These are phyloP conservation scores for Bombylius discolor DNA, from an alignment of 2,888 invertebrate genomes.

Conservation along the genomic window DNA sequence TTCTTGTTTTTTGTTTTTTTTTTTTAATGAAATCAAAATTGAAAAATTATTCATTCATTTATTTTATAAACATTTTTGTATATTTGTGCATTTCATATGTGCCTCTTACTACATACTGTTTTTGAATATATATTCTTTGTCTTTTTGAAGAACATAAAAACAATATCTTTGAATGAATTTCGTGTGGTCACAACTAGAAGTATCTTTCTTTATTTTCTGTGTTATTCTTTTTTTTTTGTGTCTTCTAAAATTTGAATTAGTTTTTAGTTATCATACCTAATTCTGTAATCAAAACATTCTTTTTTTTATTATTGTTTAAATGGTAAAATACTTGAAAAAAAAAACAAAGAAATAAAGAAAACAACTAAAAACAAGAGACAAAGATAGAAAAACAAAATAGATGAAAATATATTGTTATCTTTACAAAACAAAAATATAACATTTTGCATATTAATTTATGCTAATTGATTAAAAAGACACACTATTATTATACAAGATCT, in stretches of 20 bases:
- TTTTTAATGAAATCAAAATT: neutral
- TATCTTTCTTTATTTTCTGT: no score
- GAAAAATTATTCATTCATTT: neutral
- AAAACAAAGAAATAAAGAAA: no score
- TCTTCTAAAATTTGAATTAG: constrained; percentile 4
- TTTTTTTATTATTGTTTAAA: neutral
- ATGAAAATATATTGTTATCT: no score
- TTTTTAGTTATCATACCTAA: neutral
- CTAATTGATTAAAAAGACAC: constrained; percentile 13
- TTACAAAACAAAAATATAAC: neutral
- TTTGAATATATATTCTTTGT: no score
- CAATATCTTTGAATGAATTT: constrained; percentile 5
- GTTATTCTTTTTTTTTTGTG: neutral
- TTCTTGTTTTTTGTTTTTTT: neutral
- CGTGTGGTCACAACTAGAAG: constrained; percentile 3
- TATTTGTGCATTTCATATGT: no score
- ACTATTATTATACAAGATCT: neutral
- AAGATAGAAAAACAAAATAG: neutral
- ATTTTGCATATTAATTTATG: constrained; percentile 16
- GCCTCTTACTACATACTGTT: no score
- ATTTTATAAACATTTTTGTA: no score
- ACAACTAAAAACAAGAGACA: no score
- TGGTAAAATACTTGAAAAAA: no score
- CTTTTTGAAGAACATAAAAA: neutral
- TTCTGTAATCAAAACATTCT: constrained; percentile 4